A percentile compares a stretch with the other conserved stretches of the same genome.
phyloP scores from a whole-genome alignment of 2,888 invertebrate genomes.

The Anticlea derivata region DNA sequence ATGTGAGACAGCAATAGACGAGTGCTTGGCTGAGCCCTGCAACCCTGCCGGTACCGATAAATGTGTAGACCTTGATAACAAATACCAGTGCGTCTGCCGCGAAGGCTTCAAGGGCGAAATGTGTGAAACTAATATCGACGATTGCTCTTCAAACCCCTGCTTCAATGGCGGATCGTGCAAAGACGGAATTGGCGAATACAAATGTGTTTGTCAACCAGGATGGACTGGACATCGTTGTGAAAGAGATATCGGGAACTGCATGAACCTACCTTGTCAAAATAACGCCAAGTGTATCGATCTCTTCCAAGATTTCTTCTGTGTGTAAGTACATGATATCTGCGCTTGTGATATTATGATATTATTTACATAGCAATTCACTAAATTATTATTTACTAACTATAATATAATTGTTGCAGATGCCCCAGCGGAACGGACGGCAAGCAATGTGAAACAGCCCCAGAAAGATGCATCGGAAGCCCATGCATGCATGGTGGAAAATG shows the following conservation, averaged over 20 bases:
- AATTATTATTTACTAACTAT: not conserved
- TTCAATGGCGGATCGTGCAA: slow-evolving; percentile 94
- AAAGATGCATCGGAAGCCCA: slow-evolving; percentile 95
- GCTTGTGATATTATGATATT: too few relatives aligned
- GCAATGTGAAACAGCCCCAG: slow-evolving; percentile 98
- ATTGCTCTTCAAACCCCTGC: slow-evolving; percentile 93
- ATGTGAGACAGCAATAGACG: slow-evolving; percentile 96
- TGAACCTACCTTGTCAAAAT: slow-evolving; percentile 95
- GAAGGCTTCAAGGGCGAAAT: slow-evolving; percentile 93
- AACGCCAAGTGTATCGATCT: slow-evolving; percentile 95
- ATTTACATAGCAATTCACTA: too few relatives aligned
- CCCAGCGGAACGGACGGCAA: slow-evolving; percentile 98
- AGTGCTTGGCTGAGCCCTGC: slow-evolving; percentile 95
- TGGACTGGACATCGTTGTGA: slow-evolving; percentile 95
- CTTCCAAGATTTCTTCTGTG: slow-evolving; percentile 95
- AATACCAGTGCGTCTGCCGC: slow-evolving; percentile 93
- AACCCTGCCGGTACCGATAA: slow-evolving; percentile 94
- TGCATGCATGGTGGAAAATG: slow-evolving; percentile 98
- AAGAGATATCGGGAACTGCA: slow-evolving; percentile 93
- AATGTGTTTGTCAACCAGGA: slow-evolving; percentile 92
- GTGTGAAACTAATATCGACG: slow-evolving; percentile 94
- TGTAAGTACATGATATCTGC: too few relatives aligned
- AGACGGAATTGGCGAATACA: slow-evolving; percentile 93
- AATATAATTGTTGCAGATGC: slow-evolving; percentile 82
- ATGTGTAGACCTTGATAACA: slow-evolving; percentile 95